Percentiles rank a stretch among this genome's conserved stretches.
Evolutionary conservation across 2,888 invertebrate genomes (phyloP).

Genomic region (Synanthedon tipuliformis): DNA sequence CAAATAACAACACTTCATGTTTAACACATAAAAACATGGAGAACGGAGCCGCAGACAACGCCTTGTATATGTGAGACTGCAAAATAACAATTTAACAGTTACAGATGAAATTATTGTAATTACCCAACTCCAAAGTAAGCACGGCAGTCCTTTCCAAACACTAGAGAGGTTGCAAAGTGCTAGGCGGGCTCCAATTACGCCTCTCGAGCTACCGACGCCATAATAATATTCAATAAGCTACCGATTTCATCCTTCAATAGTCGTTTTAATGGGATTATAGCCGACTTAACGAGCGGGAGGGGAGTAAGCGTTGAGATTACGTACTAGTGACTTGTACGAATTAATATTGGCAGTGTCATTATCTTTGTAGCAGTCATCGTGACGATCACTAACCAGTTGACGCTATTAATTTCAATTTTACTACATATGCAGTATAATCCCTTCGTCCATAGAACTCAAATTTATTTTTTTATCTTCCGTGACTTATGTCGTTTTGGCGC

Average conservation of each 20-base stretch:
- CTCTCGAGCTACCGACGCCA: neutral
- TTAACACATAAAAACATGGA: no score
- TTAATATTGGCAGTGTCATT: neutral
- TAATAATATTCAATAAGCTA: conserved; percentile 7
- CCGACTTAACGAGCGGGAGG: conserved; percentile 4
- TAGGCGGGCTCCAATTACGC: neutral
- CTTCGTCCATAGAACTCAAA: no score
- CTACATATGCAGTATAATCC: no score
- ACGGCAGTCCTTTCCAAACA: neutral
- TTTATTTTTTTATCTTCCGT: no score
- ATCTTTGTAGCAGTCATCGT: conserved; percentile 1
- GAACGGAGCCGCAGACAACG: no score
- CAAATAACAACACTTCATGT: no score
- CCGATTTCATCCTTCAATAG: conserved; percentile 7
- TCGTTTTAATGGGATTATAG: conserved; percentile 7
- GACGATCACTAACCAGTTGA: neutral
- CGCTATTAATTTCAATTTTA: no score
- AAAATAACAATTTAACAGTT: neutral
- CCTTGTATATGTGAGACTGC: neutral
- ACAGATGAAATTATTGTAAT: no score
- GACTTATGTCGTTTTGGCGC: no score
- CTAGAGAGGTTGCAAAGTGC: neutral
- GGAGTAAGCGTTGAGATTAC: neutral
- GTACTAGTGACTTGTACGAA: neutral
- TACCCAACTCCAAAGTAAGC: no score